Conservation (phyloP, 2,888 invertebrate genomes). For the Micoletzkya japonica region DNA sequence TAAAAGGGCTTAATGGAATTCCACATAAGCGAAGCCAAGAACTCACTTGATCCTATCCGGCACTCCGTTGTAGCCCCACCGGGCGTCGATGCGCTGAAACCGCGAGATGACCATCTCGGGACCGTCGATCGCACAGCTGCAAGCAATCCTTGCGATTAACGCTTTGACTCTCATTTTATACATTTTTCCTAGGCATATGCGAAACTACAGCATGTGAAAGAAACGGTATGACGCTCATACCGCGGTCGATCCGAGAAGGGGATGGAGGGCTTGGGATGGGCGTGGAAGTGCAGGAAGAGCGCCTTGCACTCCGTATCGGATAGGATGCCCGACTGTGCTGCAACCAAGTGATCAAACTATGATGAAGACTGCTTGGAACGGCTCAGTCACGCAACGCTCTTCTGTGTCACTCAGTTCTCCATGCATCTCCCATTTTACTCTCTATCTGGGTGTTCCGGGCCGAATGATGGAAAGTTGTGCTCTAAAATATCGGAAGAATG, state of each 20-base stretch:
- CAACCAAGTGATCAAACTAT: conserved; percentile 6
- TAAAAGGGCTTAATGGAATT: no score
- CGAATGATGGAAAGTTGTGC: no score
- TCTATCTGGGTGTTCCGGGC: no score
- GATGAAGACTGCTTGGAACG: neutral
- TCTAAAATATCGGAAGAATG: neutral
- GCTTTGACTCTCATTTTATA: neutral
- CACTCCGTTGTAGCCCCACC: conserved; percentile 84
- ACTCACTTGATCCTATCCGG: conserved; percentile 77
- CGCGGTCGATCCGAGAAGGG: conserved; percentile 68
- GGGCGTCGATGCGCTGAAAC: conserved; percentile 78
- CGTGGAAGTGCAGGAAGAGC: conserved; percentile 69
- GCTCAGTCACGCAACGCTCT: neutral
- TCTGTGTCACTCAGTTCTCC: neutral
- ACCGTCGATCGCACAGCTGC: conserved; percentile 77
- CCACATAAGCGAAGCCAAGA: no score
- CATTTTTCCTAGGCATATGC: neutral
- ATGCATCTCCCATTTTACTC: neutral
- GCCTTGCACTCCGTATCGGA: conserved; percentile 79
- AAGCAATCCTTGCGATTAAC: neutral
- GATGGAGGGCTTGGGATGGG: conserved; percentile 78
- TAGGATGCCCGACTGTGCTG: conserved; percentile 73
- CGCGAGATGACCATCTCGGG: conserved; percentile 72
- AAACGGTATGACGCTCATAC: neutral
- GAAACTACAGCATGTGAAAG: neutral